These are phyloP conservation scores for Pandemis heparana DNA, from an alignment of 2,888 invertebrate genomes.

Conservation along the genomic window DNA sequence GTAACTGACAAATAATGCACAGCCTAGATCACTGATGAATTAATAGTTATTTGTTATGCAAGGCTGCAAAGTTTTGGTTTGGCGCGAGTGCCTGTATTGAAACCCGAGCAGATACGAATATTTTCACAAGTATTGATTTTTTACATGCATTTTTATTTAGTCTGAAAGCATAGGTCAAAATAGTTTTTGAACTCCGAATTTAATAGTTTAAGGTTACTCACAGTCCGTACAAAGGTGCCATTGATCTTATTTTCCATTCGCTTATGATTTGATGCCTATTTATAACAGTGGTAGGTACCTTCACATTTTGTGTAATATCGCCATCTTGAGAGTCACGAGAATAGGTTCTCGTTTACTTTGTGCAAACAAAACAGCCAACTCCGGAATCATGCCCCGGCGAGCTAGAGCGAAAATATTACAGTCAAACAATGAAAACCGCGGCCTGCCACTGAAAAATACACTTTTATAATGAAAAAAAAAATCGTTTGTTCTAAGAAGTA, in stretches of 20 bases:
- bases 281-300: neutral
- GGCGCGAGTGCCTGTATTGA: no score
- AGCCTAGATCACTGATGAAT: no score
- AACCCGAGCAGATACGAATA: no score
- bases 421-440: slow-evolving; percentile 21
- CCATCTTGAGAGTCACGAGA: slow-evolving; percentile 30
- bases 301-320: slow-evolving; percentile 20
- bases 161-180: no score
- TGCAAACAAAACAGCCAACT: slow-evolving; percentile 20
- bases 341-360: slow-evolving; percentile 33
- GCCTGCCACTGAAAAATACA: slow-evolving; percentile 11
- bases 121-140: no score
- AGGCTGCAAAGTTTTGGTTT: no score
- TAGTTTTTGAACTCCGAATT: no score
- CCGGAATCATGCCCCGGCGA: slow-evolving; percentile 18
- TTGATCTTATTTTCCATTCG: neutral
- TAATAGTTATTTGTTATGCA: no score
- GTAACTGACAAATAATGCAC: no score
- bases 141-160: no score
- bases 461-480: slow-evolving; percentile 18
- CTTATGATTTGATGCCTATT: neutral
- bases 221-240: neutral
- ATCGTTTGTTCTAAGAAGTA: slow-evolving; percentile 16
- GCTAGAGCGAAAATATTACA: slow-evolving; percentile 12
- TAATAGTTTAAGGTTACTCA: no score